Percentiles rank a stretch among this genome's conserved stretches.
These are phyloP conservation scores for Orbicella faveolata DNA, from an alignment of 64 coral and sea anemone genomes.

Conservation along the genomic window DNA sequence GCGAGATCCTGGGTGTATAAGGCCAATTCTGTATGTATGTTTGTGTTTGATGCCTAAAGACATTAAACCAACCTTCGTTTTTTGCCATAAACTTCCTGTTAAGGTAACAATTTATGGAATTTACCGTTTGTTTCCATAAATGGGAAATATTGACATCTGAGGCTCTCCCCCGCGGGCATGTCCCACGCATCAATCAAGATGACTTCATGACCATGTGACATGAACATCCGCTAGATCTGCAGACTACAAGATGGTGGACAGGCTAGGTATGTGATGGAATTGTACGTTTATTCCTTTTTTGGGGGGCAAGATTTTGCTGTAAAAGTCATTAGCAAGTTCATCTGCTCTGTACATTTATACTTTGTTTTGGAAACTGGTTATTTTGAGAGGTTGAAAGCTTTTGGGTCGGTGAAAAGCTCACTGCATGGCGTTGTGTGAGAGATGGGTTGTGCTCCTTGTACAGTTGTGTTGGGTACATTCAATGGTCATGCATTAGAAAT, in stretches of 20 bases:
- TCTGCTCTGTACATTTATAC: background rate
- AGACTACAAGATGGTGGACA: constrained; percentile 83
- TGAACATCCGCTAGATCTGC: background rate
- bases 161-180: constrained; percentile 26
- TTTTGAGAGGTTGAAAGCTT: background rate
- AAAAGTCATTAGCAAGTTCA: background rate
- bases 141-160: background rate
- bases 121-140: background rate
- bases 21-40: too few relatives aligned
- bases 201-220: constrained; percentile 37
- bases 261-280: constrained; percentile 80
- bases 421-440: background rate
- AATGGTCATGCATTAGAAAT: background rate
- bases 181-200: constrained; percentile 53
- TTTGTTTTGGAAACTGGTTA: background rate
- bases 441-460: background rate
- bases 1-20: too few relatives aligned
- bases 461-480: background rate
- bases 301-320: background rate
- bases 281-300: constrained; percentile 6
- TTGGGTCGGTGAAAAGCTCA: background rate
- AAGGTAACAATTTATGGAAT: background rate
- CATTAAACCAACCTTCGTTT: background rate
- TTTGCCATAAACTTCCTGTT: background rate
- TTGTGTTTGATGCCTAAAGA: too few relatives aligned